Percentiles rank a stretch among this genome's conserved stretches.
phyloP scores from a whole-genome alignment of 2,888 invertebrate genomes.

The Spisula subtruncata region DNA sequence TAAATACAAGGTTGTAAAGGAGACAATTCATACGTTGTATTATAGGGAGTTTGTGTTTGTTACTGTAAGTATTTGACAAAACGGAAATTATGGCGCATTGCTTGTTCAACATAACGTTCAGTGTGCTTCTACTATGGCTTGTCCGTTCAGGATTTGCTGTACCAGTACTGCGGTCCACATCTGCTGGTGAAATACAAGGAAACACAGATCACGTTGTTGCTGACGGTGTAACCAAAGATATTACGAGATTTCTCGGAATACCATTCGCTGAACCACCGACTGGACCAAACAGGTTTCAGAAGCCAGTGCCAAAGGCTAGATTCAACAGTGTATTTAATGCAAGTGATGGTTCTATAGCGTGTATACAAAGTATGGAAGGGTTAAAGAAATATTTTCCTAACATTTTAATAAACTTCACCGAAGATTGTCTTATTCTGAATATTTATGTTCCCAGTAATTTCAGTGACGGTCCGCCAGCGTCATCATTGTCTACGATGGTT shows the following conservation, averaged over 20 bases:
- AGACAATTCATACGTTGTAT: too few species aligned
- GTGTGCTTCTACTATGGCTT: background rate
- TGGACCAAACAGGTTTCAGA: background rate
- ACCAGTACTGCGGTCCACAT: background rate
- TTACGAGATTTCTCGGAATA: background rate
- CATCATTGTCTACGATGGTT: constrained; percentile 65
- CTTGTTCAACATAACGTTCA: background rate
- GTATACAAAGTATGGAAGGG: constrained; percentile 45
- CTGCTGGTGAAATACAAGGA: constrained; percentile 23
- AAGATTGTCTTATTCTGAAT: constrained; percentile 71
- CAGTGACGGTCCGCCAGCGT: constrained; percentile 81
- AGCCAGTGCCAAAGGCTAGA: background rate
- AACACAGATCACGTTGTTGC: background rate
- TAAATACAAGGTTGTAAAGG: too few species aligned
- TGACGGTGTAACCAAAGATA: background rate
- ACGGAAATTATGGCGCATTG: too few species aligned
- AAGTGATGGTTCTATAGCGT: background rate
- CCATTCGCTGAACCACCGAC: constrained; percentile 3
- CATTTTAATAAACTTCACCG: constrained; percentile 11
- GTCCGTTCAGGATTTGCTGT: background rate
- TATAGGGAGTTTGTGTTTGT: too few species aligned
- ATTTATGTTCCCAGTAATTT: constrained; percentile 93
- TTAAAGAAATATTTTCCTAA: background rate
- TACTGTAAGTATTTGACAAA: too few species aligned
- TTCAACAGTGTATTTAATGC: background rate